These are phyloP conservation scores for Brachynemurus nebulosus DNA, from an alignment of 2,888 invertebrate species.

Conservation along the genomic window DNA sequence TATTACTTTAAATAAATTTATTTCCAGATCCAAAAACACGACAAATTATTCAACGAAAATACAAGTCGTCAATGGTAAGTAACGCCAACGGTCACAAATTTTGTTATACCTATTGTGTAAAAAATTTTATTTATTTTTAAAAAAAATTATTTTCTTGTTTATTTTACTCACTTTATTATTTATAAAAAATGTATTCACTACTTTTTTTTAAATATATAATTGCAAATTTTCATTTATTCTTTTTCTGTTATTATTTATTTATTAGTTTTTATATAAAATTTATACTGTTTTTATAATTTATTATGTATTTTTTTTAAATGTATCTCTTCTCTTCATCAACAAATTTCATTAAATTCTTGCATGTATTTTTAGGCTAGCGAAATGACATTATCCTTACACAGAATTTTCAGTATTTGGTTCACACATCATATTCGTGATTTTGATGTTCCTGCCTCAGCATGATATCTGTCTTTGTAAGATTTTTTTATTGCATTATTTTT, in stretches of 20 bases:
- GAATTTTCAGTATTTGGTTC: conserved; percentile 63
- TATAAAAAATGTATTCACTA: too few relatives aligned
- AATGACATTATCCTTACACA: conserved; percentile 62
- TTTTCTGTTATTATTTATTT: too few relatives aligned
- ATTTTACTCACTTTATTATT: conserved; percentile 1
- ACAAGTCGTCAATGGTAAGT: conserved; percentile 96
- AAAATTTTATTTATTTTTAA: not conserved
- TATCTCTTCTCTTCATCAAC: conserved; percentile 23
- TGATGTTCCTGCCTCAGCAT: conserved; percentile 20
- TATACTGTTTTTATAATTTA: conserved; percentile 12
- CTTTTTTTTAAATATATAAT: too few relatives aligned
- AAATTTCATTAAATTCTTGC: conserved; percentile 17
- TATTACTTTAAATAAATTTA: conserved; percentile 12
- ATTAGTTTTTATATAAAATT: too few relatives aligned
- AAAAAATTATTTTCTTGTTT: conserved; percentile 5
- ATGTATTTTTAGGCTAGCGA: conserved; percentile 52
- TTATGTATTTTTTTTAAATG: conserved; percentile 9
- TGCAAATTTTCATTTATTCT: too few relatives aligned
- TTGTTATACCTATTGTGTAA: too few relatives aligned
- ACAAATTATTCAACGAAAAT: conserved; percentile 91
- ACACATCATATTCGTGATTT: conserved; percentile 25
- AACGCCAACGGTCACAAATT: too few relatives aligned
- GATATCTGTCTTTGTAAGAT: too few relatives aligned
- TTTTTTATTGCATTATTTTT: too few relatives aligned
- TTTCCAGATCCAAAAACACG: conserved; percentile 93